These are phyloP conservation scores for Phasianus colchicus DNA, from an alignment of 2,113 vertebrate genomes.

Conservation along the genomic window DNA sequence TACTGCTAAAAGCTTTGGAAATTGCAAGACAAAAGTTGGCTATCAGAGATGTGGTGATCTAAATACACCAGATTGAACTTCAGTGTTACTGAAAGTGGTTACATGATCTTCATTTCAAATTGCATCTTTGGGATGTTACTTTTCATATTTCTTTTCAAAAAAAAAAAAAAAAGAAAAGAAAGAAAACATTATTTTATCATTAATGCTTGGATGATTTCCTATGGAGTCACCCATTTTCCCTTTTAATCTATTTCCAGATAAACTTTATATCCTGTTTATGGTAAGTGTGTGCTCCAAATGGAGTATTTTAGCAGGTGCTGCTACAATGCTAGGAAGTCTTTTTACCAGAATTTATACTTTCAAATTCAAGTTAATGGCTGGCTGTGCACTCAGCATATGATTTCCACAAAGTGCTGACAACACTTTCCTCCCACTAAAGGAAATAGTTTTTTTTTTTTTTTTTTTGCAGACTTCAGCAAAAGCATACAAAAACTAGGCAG, in stretches of 20 bases:
- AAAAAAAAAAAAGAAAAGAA: background rate
- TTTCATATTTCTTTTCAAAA: background rate
- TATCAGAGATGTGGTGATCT: background rate
- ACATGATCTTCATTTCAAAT: background rate
- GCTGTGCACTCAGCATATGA: background rate
- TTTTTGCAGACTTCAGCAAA: constrained; percentile 44
- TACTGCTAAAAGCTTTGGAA: background rate
- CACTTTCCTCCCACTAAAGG: constrained; percentile 10
- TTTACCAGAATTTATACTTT: constrained; percentile 14
- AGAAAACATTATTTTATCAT: background rate
- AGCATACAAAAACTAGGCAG: background rate
- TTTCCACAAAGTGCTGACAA: constrained; percentile 27
- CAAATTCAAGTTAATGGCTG: constrained; percentile 6
- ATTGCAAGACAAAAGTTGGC: background rate
- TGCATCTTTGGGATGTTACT: background rate
- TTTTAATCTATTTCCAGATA: background rate
- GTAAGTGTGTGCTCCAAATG: background rate
- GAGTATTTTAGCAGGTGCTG: background rate
- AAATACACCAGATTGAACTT: background rate
- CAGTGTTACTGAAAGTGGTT: background rate
- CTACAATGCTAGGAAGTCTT: background rate
- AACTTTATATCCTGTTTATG: background rate
- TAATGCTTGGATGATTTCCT: background rate
- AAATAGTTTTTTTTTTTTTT: too few relatives aligned
- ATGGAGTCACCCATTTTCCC: background rate